Percentiles rank a stretch among this genome's conserved stretches.
Conservation (phyloP, 2,797 vertebrate species). For the Argentina silus region DNA sequence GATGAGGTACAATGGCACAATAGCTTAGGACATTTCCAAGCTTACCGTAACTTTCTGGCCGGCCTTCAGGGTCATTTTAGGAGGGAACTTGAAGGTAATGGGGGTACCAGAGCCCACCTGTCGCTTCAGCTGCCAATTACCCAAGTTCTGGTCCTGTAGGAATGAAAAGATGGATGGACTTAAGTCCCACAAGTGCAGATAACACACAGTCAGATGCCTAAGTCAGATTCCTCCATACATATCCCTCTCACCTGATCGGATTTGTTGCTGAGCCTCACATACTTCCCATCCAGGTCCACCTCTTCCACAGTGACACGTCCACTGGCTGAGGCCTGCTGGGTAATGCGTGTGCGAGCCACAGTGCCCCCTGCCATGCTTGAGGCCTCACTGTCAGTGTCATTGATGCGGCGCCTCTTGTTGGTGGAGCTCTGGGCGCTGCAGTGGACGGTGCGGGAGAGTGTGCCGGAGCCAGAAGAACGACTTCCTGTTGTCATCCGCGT, state of each 20-base stretch:
- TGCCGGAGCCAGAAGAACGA: not conserved
- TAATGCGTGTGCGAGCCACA: slow-evolving; percentile 84
- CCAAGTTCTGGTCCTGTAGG: slow-evolving; percentile 86
- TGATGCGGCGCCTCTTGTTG: slow-evolving; percentile 88
- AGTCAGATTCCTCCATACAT: slow-evolving; percentile 59
- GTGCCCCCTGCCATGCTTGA: slow-evolving; percentile 70
- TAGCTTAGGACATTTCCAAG: not conserved
- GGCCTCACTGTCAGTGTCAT: slow-evolving; percentile 79
- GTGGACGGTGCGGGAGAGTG: slow-evolving; percentile 65
- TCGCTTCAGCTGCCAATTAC: slow-evolving; percentile 92
- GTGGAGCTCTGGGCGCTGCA: slow-evolving; percentile 62
- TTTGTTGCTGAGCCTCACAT: slow-evolving; percentile 92
- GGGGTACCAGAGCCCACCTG: slow-evolving; percentile 80
- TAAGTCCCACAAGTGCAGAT: slow-evolving; percentile 35
- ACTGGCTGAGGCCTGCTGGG: slow-evolving; percentile 90
- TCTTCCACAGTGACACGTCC: slow-evolving; percentile 91
- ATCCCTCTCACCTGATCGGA: slow-evolving; percentile 83
- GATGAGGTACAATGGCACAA: not conserved
- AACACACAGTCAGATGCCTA: no score
- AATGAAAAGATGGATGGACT: not conserved
- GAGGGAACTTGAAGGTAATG: slow-evolving; percentile 89
- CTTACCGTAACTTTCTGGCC: slow-evolving; percentile 90
- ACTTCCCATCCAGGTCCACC: slow-evolving; percentile 92
- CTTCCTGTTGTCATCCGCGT: slow-evolving; percentile 67
- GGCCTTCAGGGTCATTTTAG: slow-evolving; percentile 89